Percentiles rank a stretch among this genome's conserved stretches.
These are phyloP conservation scores for Heliconius hermathena DNA, from an alignment of 1,140 invertebrate genomes.

Conservation along the genomic window DNA sequence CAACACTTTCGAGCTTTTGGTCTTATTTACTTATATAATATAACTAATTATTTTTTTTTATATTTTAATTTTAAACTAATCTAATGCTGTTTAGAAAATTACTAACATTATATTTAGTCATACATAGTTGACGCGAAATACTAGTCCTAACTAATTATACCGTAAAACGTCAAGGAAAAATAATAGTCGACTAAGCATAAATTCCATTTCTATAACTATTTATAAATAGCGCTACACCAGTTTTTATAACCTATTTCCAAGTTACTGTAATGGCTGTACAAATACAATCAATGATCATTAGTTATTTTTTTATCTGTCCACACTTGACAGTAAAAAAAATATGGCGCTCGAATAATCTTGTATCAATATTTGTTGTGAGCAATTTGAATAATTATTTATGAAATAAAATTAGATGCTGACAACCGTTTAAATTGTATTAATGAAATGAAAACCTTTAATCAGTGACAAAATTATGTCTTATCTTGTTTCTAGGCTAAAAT, in stretches of 20 bases:
- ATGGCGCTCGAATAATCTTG: conserved; percentile 22
- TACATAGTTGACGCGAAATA: background rate
- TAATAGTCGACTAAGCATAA: conserved; percentile 1
- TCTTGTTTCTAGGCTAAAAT: background rate
- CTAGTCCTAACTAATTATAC: conserved; percentile 1
- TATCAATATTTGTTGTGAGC: conserved; percentile 35
- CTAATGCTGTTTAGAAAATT: background rate
- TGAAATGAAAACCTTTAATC: background rate
- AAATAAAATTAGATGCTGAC: conserved; percentile 31
- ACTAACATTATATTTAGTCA: background rate
- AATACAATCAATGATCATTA: conserved; percentile 34
- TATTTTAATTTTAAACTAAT: no score
- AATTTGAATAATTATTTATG: conserved; percentile 34
- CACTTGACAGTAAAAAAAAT: conserved; percentile 31
- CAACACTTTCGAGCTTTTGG: no score
- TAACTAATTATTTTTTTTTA: no score
- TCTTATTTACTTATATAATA: no score
- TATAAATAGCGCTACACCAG: conserved; percentile 8
- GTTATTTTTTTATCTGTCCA: conserved; percentile 24
- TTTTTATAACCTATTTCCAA: conserved; percentile 26
- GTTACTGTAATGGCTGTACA: conserved; percentile 24
- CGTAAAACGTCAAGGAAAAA: conserved; percentile 6
- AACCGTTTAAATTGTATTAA: conserved; percentile 24
- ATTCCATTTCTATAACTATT: conserved; percentile 16
- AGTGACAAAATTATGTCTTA: background rate